Conservation (phyloP, 2,888 invertebrate species). For the Drosophila eohydei region DNA sequence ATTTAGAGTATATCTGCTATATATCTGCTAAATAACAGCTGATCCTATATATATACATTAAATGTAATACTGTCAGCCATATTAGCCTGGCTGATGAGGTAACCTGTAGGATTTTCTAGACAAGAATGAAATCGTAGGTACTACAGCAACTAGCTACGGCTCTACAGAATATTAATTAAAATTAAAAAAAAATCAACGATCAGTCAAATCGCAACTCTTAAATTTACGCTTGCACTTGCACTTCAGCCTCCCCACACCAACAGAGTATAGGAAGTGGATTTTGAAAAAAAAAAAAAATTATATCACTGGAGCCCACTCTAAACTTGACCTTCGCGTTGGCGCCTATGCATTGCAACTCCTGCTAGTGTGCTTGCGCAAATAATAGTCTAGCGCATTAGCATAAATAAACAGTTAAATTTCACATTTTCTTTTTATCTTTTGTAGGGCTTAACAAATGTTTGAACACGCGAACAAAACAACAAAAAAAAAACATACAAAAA, state of each 20-base stretch:
- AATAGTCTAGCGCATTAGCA: constrained; percentile 33
- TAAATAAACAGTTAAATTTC: constrained; percentile 31
- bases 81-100: not conserved
- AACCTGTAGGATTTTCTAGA: no score
- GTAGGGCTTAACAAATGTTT: constrained; percentile 12
- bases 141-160: no score
- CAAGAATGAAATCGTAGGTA: no score
- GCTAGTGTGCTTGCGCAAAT: constrained; percentile 26
- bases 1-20: no score
- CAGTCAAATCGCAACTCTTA: no score
- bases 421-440: constrained; percentile 26
- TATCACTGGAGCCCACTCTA: constrained; percentile 34
- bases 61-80: not conserved
- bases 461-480: constrained; percentile 21
- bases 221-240: no score
- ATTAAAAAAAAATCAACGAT: no score
- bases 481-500: constrained; percentile 7
- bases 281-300: not conserved
- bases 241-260: not conserved
- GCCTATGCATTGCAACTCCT: constrained; percentile 1
- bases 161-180: no score
- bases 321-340: constrained; percentile 52
- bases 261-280: not conserved
- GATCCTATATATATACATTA: not conserved
- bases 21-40: not conserved